These are phyloP conservation scores for Lasioglossum baleicum DNA, from an alignment of 1,140 invertebrate species.

Conservation along the genomic window DNA sequence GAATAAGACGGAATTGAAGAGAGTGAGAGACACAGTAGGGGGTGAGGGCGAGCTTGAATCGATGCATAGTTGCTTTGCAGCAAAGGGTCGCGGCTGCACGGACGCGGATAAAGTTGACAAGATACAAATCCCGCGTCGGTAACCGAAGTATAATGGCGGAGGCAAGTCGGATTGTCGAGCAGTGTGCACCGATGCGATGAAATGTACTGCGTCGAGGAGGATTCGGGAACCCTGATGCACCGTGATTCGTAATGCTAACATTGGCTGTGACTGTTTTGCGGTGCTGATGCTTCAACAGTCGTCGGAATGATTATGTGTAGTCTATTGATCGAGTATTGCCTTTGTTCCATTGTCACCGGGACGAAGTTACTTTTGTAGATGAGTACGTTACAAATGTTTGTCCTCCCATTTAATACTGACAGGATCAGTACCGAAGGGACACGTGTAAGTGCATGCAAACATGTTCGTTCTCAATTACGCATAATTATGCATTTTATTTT, in stretches of 20 bases:
- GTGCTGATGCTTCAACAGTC: not conserved
- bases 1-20: not conserved
- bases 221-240: not conserved
- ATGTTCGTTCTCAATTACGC: no score
- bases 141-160: not conserved
- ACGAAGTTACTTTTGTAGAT: no score
- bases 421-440: no score
- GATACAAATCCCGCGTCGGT: constrained; percentile 5
- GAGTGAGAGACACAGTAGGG: not conserved
- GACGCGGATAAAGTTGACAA: constrained; percentile 12
- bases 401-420: no score
- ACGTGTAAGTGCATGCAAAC: no score
- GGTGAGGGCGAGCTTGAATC: not conserved
- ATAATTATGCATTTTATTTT: no score
- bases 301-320: not conserved
- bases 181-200: not conserved
- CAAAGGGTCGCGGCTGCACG: not conserved
- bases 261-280: constrained; percentile 3
- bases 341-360: no score
- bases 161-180: not conserved
- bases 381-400: no score
- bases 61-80: not conserved
- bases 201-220: not conserved
- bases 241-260: constrained; percentile 17
- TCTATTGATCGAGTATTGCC: no score